Evolutionary conservation across 2,113 vertebrate genomes (phyloP).

Genomic region (Ciconia maguari): DNA sequence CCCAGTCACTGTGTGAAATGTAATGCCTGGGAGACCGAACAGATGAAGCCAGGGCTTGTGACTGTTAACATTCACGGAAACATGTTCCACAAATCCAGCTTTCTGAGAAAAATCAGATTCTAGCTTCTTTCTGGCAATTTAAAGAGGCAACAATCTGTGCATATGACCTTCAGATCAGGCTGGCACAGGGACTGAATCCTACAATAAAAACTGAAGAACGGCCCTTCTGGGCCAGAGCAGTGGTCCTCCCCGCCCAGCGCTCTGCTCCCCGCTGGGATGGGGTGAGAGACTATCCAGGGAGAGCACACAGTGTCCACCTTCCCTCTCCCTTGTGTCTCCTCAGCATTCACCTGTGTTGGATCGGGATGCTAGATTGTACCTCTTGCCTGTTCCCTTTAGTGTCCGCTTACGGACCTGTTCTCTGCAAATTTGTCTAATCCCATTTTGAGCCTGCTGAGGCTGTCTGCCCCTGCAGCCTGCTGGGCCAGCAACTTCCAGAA

Average conservation of each 20-base stretch:
- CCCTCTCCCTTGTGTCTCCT: background rate
- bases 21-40: background rate
- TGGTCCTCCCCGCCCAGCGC: background rate
- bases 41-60: background rate
- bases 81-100: background rate
- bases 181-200: background rate
- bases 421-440: background rate
- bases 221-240: background rate
- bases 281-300: background rate
- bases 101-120: background rate
- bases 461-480: background rate
- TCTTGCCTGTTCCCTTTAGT: background rate
- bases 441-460: background rate
- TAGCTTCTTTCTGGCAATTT: constrained; percentile 26
- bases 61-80: background rate
- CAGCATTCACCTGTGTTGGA: background rate
- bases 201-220: background rate
- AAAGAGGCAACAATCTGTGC: constrained; percentile 22
- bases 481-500: background rate
- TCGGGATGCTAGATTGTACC: background rate
- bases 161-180: background rate
- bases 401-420: background rate
- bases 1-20: background rate
- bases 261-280: background rate
- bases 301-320: background rate